Base-by-base conservation (phyloP, 2,888 invertebrate species). In the Acrocyrtus sp. region DNA sequence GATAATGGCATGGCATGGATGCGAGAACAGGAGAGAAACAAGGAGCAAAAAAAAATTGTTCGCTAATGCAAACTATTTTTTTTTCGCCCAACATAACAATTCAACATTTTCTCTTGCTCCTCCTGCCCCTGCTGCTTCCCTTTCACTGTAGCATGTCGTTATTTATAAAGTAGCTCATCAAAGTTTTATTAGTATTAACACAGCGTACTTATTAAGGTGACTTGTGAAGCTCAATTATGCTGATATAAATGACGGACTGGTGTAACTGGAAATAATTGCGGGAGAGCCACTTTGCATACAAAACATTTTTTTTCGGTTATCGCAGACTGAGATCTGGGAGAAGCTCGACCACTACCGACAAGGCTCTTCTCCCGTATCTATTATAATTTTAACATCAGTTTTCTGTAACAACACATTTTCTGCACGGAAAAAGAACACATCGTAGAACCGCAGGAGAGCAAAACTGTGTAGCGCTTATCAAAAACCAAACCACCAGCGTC, bases 261-360 rank as follows among this genome's bases (percentile, higher is more conserved):
- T 60, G 68, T 68, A 68, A 68, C 68, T 60, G 60, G 53, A 68
- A 68, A 60, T 68, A 68, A 60, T 54, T 60, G 68, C 60, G 34
- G 26, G 19, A 24, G 45, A 53, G 58, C 53, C 68, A 53, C 50
- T 68, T 68, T 51, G 53, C 53, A 67, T 51, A 47, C 17, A 8
- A 50, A 22, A 50, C 6, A 34, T 5, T 34, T 34, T 34, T 34
- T 34, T 8, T 34, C 34, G 34, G 34, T 34, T 34, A 34, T 34
- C 34, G 12, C 34, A 34, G 34, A 12, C 5, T 8, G 12, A 12
- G 34, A 34, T 34, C 34, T 34, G 34, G 34, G 34, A 34, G 34
- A 12, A 34, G 34, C n/a, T n/a, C n/a, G n/a, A n/a, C n/a, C 12
- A 34, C 34, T 12, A 34, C 34, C 34, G 12, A 34, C 34, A 34